phyloP scores from a whole-genome alignment of 2,888 invertebrate species.

The Ophion ventricosus region DNA sequence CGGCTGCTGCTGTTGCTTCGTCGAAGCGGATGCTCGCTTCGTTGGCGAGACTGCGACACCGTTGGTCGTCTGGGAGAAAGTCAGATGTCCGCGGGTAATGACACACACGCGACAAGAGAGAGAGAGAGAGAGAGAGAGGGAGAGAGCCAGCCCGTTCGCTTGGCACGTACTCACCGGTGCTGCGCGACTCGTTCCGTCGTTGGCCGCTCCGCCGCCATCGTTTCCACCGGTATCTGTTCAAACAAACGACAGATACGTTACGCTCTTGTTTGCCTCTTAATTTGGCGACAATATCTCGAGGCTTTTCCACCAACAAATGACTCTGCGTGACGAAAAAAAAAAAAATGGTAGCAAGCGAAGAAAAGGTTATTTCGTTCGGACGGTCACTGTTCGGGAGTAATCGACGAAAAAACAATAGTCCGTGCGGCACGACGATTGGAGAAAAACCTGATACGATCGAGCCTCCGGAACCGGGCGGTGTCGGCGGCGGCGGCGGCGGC shows the following conservation, averaged over 20 bases:
- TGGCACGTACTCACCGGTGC: background rate
- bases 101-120: no score
- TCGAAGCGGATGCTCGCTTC: constrained; percentile 83
- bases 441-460: background rate
- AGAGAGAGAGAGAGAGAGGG: no score
- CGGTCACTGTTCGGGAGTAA: background rate
- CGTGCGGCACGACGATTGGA: background rate
- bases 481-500: no score
- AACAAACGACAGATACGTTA: background rate
- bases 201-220: background rate
- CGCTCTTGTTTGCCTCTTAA: no score
- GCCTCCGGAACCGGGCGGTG: background rate
- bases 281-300: no score
- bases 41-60: constrained; percentile 90
- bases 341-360: background rate
- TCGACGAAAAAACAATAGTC: background rate
- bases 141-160: background rate
- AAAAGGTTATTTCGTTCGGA: background rate
- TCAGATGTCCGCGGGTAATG: background rate
- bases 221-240: background rate
- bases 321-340: background rate
- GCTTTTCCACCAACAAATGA: background rate
- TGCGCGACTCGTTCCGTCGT: background rate
- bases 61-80: constrained; percentile 83
- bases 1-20: constrained; percentile 69